Base-by-base conservation (phyloP, 2,113 vertebrate species). In the Neodontobutis hainanensis region DNA sequence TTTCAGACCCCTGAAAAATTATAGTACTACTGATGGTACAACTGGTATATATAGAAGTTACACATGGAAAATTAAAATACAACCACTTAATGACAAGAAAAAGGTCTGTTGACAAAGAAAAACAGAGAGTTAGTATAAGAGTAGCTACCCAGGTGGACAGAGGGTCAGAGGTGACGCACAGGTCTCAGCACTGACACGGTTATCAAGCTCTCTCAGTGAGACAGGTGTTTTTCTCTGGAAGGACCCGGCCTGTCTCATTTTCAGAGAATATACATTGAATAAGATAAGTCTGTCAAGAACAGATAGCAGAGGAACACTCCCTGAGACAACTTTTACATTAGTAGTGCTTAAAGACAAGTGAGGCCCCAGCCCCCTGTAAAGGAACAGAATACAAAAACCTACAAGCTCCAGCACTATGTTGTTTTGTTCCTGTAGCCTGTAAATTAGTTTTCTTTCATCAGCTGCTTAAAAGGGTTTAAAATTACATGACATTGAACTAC, bases 231-330 rank as follows among this genome's bases (percentile, higher is more conserved):
- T 40, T 49, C 59, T 73, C 50, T 73, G 69, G 72, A 78, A 68
- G 70, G 49, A 51, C 57, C 50, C 4, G 36, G 58, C 9, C 65
- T 64, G 73, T 73, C 75, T 66, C 75, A 80, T 85, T 86, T 78
- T 81, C 82, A 86, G 19, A 46, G 66, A 69, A 72, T 72, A 69
- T 67, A 44, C 38, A 15, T 34, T 36, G 72, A 84, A 75, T 77
- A 66, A 74, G 64, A 74, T 73, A 81, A 40, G 68, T 63, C 61
- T 70, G 47, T 11, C 4, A 15, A 52, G 38, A 40, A 40, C 43
- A 77, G 66, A 85, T 71, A 72, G 38, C 70, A 75, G 69, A 76
- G 43, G 34, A 52, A 51, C 61, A 12, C 36, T 38, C 64, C 64
- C 36, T 36, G 77, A 75, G 56, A 36, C 55, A 2, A 40, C 63